A percentile compares a stretch with the other conserved stretches of the same genome.
Evolutionary conservation across 37 sponge, comb jelly and placozoan genomes (phyloP).

Genomic region (Hexactinellida sp.): DNA sequence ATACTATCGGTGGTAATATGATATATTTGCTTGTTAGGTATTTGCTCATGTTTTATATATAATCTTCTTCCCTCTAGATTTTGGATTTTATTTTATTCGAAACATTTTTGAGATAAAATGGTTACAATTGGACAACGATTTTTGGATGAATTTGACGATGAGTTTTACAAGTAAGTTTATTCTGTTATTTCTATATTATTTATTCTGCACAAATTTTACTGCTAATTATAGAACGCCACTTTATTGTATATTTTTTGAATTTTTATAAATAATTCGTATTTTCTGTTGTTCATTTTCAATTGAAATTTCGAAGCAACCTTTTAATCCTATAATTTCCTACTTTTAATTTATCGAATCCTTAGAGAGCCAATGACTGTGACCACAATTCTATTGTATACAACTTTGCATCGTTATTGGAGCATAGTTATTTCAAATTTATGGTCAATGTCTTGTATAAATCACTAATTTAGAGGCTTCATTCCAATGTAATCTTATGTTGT

Average conservation of each 20-base stretch:
- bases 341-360: not conserved
- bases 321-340: too few relatives aligned
- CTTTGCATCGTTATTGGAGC: not conserved
- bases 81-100: not conserved
- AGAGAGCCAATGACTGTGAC: not conserved
- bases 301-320: too few relatives aligned
- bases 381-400: not conserved
- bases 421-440: too few relatives aligned
- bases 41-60: too few relatives aligned
- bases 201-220: not conserved
- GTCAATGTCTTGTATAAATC: too few relatives aligned
- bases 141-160: constrained; percentile 10
- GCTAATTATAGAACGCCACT: not conserved
- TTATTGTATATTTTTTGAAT: too few relatives aligned
- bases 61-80: too few relatives aligned
- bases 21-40: too few relatives aligned
- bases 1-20: too few relatives aligned
- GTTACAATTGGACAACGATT: constrained; percentile 7
- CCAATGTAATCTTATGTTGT: not conserved
- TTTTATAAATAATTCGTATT: too few relatives aligned
- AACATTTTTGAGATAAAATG: not conserved
- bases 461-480: not conserved
- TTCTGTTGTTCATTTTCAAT: too few relatives aligned
- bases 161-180: constrained; percentile 10
- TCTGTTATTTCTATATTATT: not conserved